Evolutionary conservation across 2,797 vertebrate genomes (phyloP).

Genomic region (Heterohyrax brucei): DNA sequence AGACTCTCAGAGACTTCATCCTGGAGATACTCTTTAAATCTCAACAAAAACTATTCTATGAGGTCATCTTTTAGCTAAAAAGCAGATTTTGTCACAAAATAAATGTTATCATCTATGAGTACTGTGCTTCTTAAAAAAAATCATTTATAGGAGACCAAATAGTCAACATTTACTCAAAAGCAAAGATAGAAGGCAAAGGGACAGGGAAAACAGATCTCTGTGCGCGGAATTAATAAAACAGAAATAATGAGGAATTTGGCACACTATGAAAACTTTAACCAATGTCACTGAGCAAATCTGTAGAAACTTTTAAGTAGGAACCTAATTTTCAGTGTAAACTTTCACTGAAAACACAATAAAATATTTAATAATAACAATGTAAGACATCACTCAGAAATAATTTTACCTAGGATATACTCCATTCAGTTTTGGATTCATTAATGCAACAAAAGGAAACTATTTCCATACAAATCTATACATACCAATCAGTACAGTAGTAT

Average conservation of each 20-base stretch:
- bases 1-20: neutral
- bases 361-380: neutral
- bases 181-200: neutral
- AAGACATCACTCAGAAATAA: neutral
- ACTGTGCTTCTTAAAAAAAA: neutral
- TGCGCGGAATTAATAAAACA: neutral
- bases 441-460: neutral
- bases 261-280: neutral
- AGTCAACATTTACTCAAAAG: neutral
- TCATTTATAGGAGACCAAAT: too few relatives aligned
- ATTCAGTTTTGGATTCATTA: neutral
- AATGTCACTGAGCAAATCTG: neutral
- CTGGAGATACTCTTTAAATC: neutral
- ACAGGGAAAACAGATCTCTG: neutral
- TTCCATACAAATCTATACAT: neutral
- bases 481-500: neutral
- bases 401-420: neutral
- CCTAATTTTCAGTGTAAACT: neutral
- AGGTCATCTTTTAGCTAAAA: neutral
- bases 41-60: neutral
- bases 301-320: neutral
- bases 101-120: neutral
- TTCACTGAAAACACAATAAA: neutral
- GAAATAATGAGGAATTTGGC: neutral
- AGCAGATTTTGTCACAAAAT: neutral